phyloP scores from a whole-genome alignment of 2,888 invertebrate species.

The Nyleta sp. region DNA sequence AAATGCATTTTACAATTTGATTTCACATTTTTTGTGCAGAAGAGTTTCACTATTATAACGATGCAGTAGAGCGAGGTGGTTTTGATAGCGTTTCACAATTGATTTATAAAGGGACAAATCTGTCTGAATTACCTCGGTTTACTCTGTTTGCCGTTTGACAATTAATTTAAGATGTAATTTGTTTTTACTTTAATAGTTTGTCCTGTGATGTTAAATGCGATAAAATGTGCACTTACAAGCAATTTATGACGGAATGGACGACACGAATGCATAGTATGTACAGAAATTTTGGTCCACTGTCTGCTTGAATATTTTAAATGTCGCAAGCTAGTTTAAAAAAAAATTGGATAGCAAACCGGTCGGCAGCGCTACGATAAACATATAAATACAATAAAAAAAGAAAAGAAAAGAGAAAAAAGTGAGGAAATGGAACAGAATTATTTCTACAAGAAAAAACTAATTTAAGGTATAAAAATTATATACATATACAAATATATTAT shows the following conservation, averaged over 20 bases:
- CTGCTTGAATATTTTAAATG: constrained; percentile 70
- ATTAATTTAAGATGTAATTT: constrained; percentile 49
- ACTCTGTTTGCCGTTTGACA: constrained; percentile 23
- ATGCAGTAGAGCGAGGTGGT: not conserved
- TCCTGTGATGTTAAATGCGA: constrained; percentile 71
- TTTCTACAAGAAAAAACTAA: constrained; percentile 78
- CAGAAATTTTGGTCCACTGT: constrained; percentile 67
- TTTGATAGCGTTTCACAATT: constrained; percentile 1
- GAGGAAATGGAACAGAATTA: constrained; percentile 68
- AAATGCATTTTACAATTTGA: constrained; percentile 6
- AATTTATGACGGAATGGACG: constrained; percentile 63
- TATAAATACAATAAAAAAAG: constrained; percentile 74
- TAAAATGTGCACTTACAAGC: constrained; percentile 71
- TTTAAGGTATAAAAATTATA: constrained; percentile 73
- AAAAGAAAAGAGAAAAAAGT: constrained; percentile 39
- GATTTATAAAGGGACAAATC: not conserved
- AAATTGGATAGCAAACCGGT: constrained; percentile 68
- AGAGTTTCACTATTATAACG: constrained; percentile 6
- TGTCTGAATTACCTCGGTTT: constrained; percentile 10
- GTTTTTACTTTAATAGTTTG: constrained; percentile 67
- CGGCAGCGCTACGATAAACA: constrained; percentile 68
- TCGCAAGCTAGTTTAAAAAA: constrained; percentile 63
- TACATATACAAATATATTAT: constrained; percentile 70
- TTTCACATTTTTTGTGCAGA: constrained; percentile 6
- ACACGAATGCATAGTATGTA: constrained; percentile 66